phyloP scores from a whole-genome alignment of 2,113 vertebrate species.

The Boulengeromyrus knoepffleri region DNA sequence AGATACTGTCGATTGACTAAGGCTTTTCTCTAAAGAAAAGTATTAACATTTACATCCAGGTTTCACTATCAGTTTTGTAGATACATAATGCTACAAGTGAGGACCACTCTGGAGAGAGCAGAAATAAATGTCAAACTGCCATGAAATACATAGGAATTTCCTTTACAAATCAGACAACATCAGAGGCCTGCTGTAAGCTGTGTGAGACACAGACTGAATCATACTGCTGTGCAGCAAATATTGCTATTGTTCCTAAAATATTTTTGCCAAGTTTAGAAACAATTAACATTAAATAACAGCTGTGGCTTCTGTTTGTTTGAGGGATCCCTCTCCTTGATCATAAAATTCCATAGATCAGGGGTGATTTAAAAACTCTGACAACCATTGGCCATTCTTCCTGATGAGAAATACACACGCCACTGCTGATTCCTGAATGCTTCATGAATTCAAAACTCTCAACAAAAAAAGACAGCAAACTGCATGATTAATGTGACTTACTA shows the following conservation, averaged over 20 bases:
- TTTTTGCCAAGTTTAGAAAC: neutral
- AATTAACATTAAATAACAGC: neutral
- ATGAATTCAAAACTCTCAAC: neutral
- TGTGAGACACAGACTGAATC: neutral
- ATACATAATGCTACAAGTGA: neutral
- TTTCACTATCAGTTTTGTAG: neutral
- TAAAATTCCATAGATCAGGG: neutral
- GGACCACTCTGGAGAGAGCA: neutral
- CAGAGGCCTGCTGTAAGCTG: neutral
- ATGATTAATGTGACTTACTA: neutral
- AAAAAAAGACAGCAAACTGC: neutral
- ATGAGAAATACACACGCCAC: neutral
- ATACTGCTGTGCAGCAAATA: neutral
- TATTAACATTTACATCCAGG: neutral
- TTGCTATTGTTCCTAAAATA: neutral
- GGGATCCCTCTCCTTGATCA: neutral
- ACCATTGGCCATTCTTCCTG: neutral
- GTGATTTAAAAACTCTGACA: neutral
- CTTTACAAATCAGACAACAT: slow-evolving; percentile 7
- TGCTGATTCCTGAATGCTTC: neutral
- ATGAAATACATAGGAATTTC: neutral
- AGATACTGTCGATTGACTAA: neutral
- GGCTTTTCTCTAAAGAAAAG: neutral
- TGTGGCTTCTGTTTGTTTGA: neutral
- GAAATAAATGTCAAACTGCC: neutral